phyloP scores from a whole-genome alignment of 2,113 vertebrate species.

The Eulemur rufifrons region DNA sequence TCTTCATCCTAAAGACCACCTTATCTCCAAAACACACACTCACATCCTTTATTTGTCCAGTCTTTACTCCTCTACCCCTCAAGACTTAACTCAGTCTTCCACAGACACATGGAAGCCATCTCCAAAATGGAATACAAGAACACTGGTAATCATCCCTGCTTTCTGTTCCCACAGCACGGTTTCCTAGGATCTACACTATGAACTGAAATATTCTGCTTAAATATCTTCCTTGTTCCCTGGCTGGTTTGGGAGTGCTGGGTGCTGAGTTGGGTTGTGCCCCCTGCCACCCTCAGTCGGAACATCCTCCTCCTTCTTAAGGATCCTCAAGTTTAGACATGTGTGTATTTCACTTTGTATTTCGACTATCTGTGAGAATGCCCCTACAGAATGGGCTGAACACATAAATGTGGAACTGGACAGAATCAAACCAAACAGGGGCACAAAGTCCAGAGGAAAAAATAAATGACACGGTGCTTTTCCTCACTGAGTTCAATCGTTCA shows the following conservation, averaged over 20 bases:
- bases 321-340: neutral
- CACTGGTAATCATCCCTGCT: accelerated
- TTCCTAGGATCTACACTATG: no score
- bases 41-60: neutral
- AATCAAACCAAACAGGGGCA: neutral
- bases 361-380: neutral
- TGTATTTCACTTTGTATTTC: neutral
- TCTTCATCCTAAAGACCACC: no score
- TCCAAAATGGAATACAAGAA: neutral
- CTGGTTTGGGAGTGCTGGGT: neutral
- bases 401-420: neutral
- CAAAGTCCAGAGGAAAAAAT: neutral
- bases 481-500: neutral
- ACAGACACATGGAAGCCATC: accelerated
- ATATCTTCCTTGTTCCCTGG: neutral
- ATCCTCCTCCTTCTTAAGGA: neutral
- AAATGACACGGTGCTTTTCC: neutral
- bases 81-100: neutral
- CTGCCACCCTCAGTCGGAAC: slow-evolving; percentile 56
- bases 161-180: neutral
- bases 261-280: slow-evolving; percentile 36
- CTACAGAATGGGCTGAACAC: neutral
- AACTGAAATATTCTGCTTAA: no score
- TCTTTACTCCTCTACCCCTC: neutral
- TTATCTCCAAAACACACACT: no score